phyloP scores from a whole-genome alignment of 2,113 vertebrate genomes.

The Malurus melanocephalus region DNA sequence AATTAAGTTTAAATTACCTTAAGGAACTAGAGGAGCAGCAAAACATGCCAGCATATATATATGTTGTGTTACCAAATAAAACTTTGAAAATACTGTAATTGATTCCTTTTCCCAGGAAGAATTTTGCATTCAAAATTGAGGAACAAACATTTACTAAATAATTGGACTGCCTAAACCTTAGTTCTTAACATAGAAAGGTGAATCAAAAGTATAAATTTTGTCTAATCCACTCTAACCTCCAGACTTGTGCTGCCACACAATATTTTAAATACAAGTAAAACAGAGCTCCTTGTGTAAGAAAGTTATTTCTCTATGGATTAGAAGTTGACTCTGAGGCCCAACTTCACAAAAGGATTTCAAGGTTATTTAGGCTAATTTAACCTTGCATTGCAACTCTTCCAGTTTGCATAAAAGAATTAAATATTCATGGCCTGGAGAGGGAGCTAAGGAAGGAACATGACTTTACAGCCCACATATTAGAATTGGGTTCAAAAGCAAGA shows the following conservation, averaged over 20 bases:
- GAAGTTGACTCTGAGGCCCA: neutral
- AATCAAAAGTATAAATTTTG: neutral
- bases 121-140: neutral
- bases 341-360: conserved; percentile 43
- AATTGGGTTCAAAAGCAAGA: neutral
- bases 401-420: conserved; percentile 59
- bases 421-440: conserved; percentile 52
- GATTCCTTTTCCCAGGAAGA: neutral
- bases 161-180: neutral
- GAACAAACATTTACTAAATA: neutral
- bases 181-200: neutral
- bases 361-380: conserved; percentile 56
- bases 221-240: neutral
- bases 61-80: neutral
- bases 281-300: neutral
- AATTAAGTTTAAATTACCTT: neutral
- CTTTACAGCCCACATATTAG: neutral
- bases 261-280: neutral
- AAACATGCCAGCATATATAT: neutral
- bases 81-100: neutral
- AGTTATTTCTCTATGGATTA: neutral
- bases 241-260: neutral
- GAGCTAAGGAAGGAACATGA: neutral
- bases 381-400: conserved; percentile 53
- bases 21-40: neutral